Evolutionary conservation across 1,140 invertebrate genomes (phyloP), one percentile per base, ranked within the genome.

Genomic region (Riptortus pedestris): DNA sequence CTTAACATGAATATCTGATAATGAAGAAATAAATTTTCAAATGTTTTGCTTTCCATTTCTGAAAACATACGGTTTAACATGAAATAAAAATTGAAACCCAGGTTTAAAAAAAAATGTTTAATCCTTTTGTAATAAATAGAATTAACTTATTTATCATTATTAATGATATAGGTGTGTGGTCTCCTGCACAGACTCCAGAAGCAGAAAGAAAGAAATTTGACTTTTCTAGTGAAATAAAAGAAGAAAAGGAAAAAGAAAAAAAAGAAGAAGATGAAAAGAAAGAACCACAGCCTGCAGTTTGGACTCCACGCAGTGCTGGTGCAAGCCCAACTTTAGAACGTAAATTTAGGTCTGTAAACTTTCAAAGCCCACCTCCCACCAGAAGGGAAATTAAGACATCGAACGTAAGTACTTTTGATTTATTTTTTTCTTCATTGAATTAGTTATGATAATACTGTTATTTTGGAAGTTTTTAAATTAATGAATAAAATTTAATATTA

Each of bases 301-400:
- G 88, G 88, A 83, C 83, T 1, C 87, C 88, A 3, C 81, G 79
- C 68, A 85, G 80, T 73, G 82, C 78, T 26, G 79, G 79, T 51
- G 75, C 84, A 1, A 85, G 83, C 71, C 85, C 85, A 1, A 74
- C 76, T 22, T 73, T 75, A 64, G 81, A 85, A 69, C 83, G 77
- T 78, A 86, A 82, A 70, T 90, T 88, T 74, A 78, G 84, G 65
- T 85, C 88, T 1, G 84, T 91, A 29, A 81, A 80, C 67, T 91
- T 91, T 72, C 86, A 90, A 68, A 82, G 84, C 69, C 82, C 84
- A 65, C 76, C 83, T 69, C 74, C 86, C 71, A 75, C 79, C 26
- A 75, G 84, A 31, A 79, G 77, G 48, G 47, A 61, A 26, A n/a
- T 55, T 55, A 55, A 55, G 51, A 27, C 51, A 11, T 24, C 45